phyloP scores from a whole-genome alignment of 2,888 invertebrate species.

The Acanthacorydalis orientalis region DNA sequence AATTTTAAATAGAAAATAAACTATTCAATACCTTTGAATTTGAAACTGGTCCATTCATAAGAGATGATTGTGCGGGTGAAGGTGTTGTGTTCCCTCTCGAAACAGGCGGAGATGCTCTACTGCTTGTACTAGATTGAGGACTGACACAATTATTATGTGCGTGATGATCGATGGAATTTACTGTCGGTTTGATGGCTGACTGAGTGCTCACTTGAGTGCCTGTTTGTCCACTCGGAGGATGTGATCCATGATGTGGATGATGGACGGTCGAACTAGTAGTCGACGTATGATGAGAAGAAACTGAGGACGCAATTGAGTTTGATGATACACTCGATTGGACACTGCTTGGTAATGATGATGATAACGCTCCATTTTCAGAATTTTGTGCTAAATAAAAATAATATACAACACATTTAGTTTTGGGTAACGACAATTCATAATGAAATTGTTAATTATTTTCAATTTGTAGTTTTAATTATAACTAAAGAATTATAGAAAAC shows the following conservation, averaged over 20 bases:
- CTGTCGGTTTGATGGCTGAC: not conserved
- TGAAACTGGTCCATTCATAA: slow-evolving; percentile 32
- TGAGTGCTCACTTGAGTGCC: not conserved
- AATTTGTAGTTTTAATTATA: too few relatives aligned
- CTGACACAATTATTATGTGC: slow-evolving; percentile 19
- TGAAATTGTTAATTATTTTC: too few relatives aligned
- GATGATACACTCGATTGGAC: slow-evolving; percentile 15
- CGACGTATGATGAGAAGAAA: slow-evolving; percentile 1
- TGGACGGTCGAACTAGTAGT: not conserved
- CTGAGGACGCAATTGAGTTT: not conserved
- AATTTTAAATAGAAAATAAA: not conserved
- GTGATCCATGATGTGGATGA: not conserved
- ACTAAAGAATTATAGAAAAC: too few relatives aligned
- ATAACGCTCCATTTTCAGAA: slow-evolving; percentile 23
- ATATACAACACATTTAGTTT: not conserved
- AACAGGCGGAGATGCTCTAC: slow-evolving; percentile 33
- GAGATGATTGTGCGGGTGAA: slow-evolving; percentile 12
- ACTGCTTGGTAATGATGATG: slow-evolving; percentile 20
- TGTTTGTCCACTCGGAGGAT: not conserved
- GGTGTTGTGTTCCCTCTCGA: slow-evolving; percentile 14
- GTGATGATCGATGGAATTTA: slow-evolving; percentile 6
- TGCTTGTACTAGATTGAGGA: slow-evolving; percentile 32
- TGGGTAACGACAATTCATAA: too few relatives aligned
- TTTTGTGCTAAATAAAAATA: slow-evolving; percentile 20
- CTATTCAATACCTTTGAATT: slow-evolving; percentile 19